Base-by-base conservation (phyloP, 2,113 vertebrate species). In the Tachuris rubrigastra region DNA sequence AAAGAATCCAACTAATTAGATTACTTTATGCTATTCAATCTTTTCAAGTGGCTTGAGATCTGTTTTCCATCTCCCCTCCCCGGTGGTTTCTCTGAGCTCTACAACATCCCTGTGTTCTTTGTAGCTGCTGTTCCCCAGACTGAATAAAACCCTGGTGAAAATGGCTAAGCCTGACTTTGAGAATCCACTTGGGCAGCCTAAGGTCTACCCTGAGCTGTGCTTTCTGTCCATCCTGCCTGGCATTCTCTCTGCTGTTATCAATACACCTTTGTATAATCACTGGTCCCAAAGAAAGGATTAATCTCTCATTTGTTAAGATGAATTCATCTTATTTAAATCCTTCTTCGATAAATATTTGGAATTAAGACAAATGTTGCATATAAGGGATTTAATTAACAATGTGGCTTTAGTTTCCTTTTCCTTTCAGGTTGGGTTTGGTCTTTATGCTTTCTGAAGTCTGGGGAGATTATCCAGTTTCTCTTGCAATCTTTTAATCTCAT, bases 361-460 rank as follows among this genome's bases (percentile, higher is more conserved):
- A 96, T 96, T 93, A 95, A 93, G 92, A 96, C 69, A 96, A 96
- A 91, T 44, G 52, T 80, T 89, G 85, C 77, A 96, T 96, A 91
- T 82, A 94, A 86, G 39, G 50, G 73, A 90, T 92, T 96, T 93
- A 91, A 82, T 95, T 79, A 95, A 90, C 81, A 68, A 88, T 4
- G 19, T 76, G 56, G 22, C 56, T 94, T 77, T 69, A 56, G 49
- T 55, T 28, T 79, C 93, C 31, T 49, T 89, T 63, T 75, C 37
- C 50, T 95, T 85, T 91, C 42, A 74, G 72, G 44, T 1, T 92
- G 19, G 13, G 37, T 89, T 92, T 94, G 84, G 85, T 72, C 47
- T 93, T 92, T 50, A 1, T 23, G 19, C 46, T 89, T 68, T 50
- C 62, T 62, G 56, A 85, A 82, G 37, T 71, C 87, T 68, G 41